Conservation (phyloP, 1,140 invertebrate genomes). For the Heterodera schachtii region DNA sequence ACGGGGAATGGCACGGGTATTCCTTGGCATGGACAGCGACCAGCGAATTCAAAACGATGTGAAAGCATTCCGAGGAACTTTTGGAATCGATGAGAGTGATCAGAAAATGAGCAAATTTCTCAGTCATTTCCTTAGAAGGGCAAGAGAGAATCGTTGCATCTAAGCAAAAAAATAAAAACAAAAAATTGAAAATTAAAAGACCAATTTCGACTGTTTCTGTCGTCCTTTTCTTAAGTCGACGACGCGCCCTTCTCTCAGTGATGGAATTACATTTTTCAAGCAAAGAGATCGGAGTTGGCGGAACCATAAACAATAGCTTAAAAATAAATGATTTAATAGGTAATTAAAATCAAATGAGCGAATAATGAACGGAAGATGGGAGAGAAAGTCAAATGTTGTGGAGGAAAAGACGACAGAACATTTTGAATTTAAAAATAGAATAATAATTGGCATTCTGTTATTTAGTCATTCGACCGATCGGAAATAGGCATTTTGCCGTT, state of each 20-base stretch:
- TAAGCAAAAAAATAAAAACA: too few relatives aligned
- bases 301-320: neutral
- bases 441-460: too few relatives aligned
- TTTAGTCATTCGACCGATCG: too few relatives aligned
- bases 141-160: neutral
- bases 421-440: too few relatives aligned
- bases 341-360: too few relatives aligned
- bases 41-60: conserved; percentile 6
- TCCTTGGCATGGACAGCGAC: neutral
- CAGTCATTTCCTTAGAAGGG: neutral
- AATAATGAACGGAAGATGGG: too few relatives aligned
- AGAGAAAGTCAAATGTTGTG: too few relatives aligned
- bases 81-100: neutral
- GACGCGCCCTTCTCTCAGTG: neutral
- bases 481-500: too few relatives aligned
- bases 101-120: neutral
- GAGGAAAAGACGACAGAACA: too few relatives aligned
- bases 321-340: too few relatives aligned
- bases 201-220: neutral
- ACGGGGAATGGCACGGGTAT: neutral
- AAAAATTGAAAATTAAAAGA: neutral
- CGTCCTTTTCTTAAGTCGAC: neutral
- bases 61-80: neutral
- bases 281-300: conserved; percentile 1
- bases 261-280: conserved; percentile 1